Conservation (phyloP, 1,140 invertebrate genomes). For the Paralvinella palmiformis region DNA sequence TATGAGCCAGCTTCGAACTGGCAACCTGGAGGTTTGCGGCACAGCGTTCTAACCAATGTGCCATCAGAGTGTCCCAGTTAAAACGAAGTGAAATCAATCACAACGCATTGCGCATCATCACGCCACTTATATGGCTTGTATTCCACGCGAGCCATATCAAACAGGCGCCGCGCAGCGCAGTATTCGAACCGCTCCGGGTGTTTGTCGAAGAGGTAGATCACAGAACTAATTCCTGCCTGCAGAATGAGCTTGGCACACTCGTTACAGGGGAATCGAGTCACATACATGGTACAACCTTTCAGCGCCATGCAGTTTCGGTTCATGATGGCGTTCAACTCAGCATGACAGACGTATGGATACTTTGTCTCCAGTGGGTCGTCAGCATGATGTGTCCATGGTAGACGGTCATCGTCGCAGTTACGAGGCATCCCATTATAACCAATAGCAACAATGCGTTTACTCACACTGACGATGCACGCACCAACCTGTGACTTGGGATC, state of each 20-base stretch:
- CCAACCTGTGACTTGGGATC: slow-evolving; percentile 89
- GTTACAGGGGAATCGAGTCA: slow-evolving; percentile 87
- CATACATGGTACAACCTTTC: slow-evolving; percentile 76
- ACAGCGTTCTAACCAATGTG: no score
- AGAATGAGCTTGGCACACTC: slow-evolving; percentile 95
- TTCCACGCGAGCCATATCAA: slow-evolving; percentile 66
- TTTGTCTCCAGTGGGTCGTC: slow-evolving; percentile 64
- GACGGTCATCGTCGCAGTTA: slow-evolving; percentile 78
- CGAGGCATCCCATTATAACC: slow-evolving; percentile 94
- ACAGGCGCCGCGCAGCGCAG: slow-evolving; percentile 70
- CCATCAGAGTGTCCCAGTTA: no score
- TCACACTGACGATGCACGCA: slow-evolving; percentile 80
- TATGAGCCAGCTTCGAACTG: no score
- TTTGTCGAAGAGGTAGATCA: slow-evolving; percentile 75
- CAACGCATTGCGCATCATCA: no score
- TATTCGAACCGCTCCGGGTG: slow-evolving; percentile 62
- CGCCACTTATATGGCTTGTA: no score
- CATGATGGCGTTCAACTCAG: slow-evolving; percentile 92
- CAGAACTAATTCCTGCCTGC: slow-evolving; percentile 77
- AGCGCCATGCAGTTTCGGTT: slow-evolving; percentile 79
- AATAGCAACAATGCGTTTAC: slow-evolving; percentile 82
- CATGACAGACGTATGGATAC: slow-evolving; percentile 88
- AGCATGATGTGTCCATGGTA: slow-evolving; percentile 73
- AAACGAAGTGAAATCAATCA: no score
- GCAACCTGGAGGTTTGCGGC: no score